These are phyloP conservation scores for Botrylloides violaceus DNA, from an alignment of 23 tunicate species.

Conservation along the genomic window DNA sequence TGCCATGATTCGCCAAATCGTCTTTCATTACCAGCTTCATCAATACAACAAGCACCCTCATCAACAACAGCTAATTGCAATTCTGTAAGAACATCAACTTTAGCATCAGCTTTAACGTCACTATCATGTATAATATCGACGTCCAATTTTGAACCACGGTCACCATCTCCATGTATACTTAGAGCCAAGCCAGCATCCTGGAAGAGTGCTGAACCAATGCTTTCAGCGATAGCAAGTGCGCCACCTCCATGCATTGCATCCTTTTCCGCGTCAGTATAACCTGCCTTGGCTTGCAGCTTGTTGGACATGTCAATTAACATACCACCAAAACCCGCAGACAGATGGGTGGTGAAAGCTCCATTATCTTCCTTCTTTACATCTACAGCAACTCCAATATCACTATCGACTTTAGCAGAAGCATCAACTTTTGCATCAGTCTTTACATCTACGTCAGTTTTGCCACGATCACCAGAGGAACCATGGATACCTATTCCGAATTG, in stretches of 20 bases:
- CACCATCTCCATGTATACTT: conserved; percentile 1
- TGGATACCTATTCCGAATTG: neutral
- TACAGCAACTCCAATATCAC: conserved; percentile 5
- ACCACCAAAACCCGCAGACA: conserved; percentile 15
- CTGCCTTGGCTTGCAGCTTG: conserved; percentile 50
- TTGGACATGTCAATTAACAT: conserved; percentile 26
- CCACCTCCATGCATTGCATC: conserved; percentile 35
- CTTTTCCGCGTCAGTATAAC: conserved; percentile 43
- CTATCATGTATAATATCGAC: conserved; percentile 24
- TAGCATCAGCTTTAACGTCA: conserved; percentile 57
- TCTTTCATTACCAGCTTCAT: conserved; percentile 82
- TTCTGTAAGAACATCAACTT: conserved; percentile 41
- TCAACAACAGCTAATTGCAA: conserved; percentile 40
- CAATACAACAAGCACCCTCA: conserved; percentile 69
- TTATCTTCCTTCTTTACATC: conserved; percentile 44
- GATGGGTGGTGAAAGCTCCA: conserved; percentile 59
- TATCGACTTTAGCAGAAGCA: conserved; percentile 22
- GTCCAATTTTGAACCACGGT: neutral
- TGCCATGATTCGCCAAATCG: conserved; percentile 70
- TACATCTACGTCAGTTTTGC: conserved; percentile 26
- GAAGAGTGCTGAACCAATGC: conserved; percentile 38
- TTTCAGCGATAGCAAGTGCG: conserved; percentile 42
- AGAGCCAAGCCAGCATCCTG: conserved; percentile 46
- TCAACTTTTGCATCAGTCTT: conserved; percentile 8
- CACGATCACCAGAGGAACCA: conserved; percentile 25